These are phyloP conservation scores for Andrena trimmerana DNA, from an alignment of 2,888 invertebrate species.

Conservation along the genomic window DNA sequence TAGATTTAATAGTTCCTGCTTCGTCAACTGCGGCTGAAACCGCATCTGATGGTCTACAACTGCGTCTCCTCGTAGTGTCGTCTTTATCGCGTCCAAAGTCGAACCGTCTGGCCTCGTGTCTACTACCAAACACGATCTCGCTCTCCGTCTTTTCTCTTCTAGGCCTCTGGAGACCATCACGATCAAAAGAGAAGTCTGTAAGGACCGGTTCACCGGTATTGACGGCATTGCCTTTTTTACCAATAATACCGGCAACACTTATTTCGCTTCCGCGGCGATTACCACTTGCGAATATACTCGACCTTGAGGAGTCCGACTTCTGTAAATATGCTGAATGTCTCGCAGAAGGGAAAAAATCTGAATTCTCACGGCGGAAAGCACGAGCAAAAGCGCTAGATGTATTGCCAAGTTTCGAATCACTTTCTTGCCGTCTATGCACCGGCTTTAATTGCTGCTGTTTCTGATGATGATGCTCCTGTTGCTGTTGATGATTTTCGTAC, in stretches of 20 bases:
- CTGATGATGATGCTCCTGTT: constrained; percentile 77
- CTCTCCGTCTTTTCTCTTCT: constrained; percentile 96
- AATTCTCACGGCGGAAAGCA: constrained; percentile 93
- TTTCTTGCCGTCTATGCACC: constrained; percentile 90
- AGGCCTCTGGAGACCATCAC: constrained; percentile 86
- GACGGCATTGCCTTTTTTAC: constrained; percentile 85
- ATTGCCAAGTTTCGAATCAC: constrained; percentile 90
- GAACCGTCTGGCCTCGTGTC: constrained; percentile 85
- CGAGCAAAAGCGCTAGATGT: constrained; percentile 88
- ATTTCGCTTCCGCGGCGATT: constrained; percentile 88
- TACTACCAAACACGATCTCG: constrained; percentile 92
- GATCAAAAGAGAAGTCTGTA: constrained; percentile 88
- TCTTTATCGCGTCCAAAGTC: constrained; percentile 83
- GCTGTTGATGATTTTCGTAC: constrained; percentile 71
- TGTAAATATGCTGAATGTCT: constrained; percentile 91
- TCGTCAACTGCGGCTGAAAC: constrained; percentile 76
- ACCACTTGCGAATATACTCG: constrained; percentile 88
- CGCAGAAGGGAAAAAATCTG: constrained; percentile 92
- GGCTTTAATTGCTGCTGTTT: constrained; percentile 85
- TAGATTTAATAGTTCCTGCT: constrained; percentile 82
- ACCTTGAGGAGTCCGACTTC: constrained; percentile 86
- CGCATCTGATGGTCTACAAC: constrained; percentile 84
- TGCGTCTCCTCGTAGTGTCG: constrained; percentile 83
- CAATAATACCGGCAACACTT: constrained; percentile 83
- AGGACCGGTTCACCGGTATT: constrained; percentile 89